Evolutionary conservation across 2,797 vertebrate species (phyloP).

Genomic region (Microctenopoma steveboyesi): DNA sequence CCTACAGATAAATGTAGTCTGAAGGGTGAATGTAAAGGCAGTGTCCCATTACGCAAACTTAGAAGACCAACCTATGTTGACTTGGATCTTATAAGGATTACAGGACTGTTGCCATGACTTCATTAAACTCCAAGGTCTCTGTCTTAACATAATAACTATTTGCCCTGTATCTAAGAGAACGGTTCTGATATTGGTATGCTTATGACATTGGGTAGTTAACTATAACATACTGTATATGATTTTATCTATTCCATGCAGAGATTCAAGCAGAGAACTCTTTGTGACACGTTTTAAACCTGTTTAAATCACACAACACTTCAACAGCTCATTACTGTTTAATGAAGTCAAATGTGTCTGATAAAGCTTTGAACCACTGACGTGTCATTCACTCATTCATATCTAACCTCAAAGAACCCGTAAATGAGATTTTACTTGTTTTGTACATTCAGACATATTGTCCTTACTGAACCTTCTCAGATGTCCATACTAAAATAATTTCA

Average conservation of each 20-base stretch:
- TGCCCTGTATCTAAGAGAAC: too few species aligned
- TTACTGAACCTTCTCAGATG: not conserved
- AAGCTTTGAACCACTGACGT: not conserved
- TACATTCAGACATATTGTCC: not conserved
- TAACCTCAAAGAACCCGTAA: too few species aligned
- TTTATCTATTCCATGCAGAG: not conserved
- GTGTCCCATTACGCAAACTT: constrained; percentile 80
- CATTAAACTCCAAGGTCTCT: constrained; percentile 74
- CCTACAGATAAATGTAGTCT: constrained; percentile 78
- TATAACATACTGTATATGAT: not conserved
- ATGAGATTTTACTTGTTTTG: not conserved
- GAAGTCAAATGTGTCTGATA: not conserved
- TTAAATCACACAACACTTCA: too few species aligned
- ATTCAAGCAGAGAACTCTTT: not conserved
- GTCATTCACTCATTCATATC: not conserved
- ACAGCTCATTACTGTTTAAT: too few species aligned
- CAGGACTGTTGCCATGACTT: constrained; percentile 82
- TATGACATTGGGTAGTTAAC: constrained; percentile 4
- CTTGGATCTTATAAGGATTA: constrained; percentile 85
- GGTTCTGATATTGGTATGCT: not conserved
- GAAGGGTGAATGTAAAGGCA: constrained; percentile 78
- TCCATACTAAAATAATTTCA: not conserved
- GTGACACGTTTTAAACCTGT: too few species aligned
- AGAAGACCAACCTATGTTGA: constrained; percentile 84
- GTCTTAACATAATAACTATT: constrained; percentile 59